Percentiles rank a stretch among this genome's conserved stretches.
Conservation (phyloP, 1,140 invertebrate species). For the Reticulitermes speratus region DNA sequence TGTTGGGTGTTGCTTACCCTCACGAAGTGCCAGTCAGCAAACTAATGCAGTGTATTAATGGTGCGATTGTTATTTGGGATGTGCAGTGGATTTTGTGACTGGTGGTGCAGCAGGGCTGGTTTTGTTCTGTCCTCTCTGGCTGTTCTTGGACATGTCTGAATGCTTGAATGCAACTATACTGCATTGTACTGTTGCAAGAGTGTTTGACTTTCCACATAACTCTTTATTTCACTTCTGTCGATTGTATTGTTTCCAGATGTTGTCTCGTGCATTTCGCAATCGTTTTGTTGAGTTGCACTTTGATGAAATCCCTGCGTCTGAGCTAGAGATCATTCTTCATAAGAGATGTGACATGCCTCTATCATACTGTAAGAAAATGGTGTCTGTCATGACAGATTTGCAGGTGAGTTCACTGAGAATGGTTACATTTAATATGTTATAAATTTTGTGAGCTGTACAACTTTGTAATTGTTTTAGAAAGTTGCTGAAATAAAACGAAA, state of each 20-base stretch:
- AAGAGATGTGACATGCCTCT: constrained; percentile 83
- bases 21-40: too few relatives aligned
- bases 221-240: constrained; percentile 16
- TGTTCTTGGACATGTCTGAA: too few relatives aligned
- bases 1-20: too few relatives aligned
- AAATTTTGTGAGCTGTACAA: not conserved
- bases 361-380: constrained; percentile 88
- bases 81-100: too few relatives aligned
- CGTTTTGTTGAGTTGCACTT: constrained; percentile 98
- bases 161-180: not conserved
- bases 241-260: constrained; percentile 49
- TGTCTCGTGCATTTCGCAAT: constrained; percentile 96
- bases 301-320: constrained; percentile 86
- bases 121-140: too few relatives aligned
- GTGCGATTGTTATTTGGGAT: too few relatives aligned
- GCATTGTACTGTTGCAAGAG: not conserved
- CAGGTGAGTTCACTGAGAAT: constrained; percentile 55
- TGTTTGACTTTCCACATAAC: not conserved
- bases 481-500: constrained; percentile 12
- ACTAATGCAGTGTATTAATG: too few relatives aligned
- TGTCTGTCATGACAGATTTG: constrained; percentile 89
- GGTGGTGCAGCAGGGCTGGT: too few relatives aligned
- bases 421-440: not conserved
- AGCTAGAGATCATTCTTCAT: constrained; percentile 89
- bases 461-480: not conserved